phyloP scores from a whole-genome alignment of 2,888 invertebrate species.

The Fissipunctia ypsillon region DNA sequence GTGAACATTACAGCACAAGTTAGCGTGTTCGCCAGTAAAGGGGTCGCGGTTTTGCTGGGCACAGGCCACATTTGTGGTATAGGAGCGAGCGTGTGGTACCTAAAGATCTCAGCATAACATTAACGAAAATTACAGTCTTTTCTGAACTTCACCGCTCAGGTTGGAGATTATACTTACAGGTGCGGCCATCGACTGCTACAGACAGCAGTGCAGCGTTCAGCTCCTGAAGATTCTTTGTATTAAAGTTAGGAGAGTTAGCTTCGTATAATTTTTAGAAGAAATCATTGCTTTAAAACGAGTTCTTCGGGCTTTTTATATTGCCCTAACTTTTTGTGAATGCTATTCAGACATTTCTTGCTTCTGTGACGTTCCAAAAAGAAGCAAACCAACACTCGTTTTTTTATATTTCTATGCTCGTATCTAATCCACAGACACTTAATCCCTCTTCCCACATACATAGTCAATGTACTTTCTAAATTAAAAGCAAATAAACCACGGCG shows the following conservation, averaged over 20 bases:
- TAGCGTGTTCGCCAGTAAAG: background rate
- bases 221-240: background rate
- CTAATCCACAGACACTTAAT: background rate
- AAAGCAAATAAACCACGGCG: constrained; percentile 57
- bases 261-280: background rate
- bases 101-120: background rate
- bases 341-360: background rate
- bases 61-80: background rate
- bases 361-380: background rate
- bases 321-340: background rate
- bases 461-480: constrained; percentile 53
- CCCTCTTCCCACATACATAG: constrained; percentile 23
- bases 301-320: background rate
- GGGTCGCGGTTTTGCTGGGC: background rate
- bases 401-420: too few species aligned
- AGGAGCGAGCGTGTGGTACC: background rate
- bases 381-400: background rate
- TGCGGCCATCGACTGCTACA: background rate
- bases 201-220: background rate
- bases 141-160: background rate
- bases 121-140: background rate
- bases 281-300: background rate
- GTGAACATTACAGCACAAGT: constrained; percentile 1
- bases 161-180: background rate
- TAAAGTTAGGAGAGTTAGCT: background rate